These are phyloP conservation scores for Platichthys stellatus DNA, from an alignment of 2,113 vertebrate species.

Conservation along the genomic window DNA sequence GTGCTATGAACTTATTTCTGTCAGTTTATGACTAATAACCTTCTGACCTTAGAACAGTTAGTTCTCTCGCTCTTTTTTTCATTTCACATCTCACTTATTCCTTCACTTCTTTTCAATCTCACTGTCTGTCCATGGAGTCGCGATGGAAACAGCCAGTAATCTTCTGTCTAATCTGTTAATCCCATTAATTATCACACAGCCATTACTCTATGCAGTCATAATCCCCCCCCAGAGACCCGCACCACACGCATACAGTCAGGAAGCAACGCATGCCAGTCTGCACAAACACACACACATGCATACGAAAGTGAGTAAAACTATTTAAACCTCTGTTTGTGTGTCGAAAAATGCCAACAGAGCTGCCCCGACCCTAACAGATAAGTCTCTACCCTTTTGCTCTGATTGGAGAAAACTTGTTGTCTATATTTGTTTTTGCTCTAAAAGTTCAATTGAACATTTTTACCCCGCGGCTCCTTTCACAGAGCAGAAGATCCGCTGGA, in stretches of 20 bases:
- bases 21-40: no score
- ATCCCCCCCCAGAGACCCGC: conserved; percentile 54
- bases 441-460: background rate
- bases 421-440: background rate
- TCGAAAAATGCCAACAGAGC: background rate
- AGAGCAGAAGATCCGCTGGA: background rate
- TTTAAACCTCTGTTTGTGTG: background rate
- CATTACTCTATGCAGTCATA: conserved; percentile 64
- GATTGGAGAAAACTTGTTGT: background rate
- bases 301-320: background rate
- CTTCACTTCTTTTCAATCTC: background rate
- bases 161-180: conserved; percentile 76
- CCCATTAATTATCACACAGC: conserved; percentile 78
- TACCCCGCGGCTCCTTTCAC: background rate
- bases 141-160: conserved; percentile 53
- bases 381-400: background rate
- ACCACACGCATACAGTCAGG: conserved; percentile 48
- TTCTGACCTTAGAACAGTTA: no score
- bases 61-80: no score
- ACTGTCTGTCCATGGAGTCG: conserved; percentile 10
- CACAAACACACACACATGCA: background rate
- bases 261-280: background rate
- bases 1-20: no score
- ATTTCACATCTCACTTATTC: background rate
- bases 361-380: background rate